A percentile compares a stretch with the other conserved stretches of the same genome.
Conservation (phyloP, 1,140 invertebrate species). For the Lepidurus couesii region DNA sequence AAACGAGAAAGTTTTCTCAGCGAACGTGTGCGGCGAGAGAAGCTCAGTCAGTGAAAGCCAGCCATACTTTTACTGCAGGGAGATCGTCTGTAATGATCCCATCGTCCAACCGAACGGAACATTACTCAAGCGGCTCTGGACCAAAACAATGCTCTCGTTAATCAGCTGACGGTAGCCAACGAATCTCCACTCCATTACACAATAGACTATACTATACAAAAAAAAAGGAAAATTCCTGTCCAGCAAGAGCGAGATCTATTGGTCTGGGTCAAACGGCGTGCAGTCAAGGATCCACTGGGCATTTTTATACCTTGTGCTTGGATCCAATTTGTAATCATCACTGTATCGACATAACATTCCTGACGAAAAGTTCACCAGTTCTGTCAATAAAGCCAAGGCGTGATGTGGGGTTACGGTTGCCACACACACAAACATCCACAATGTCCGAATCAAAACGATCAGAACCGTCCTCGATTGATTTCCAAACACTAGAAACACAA, state of each 20-base stretch:
- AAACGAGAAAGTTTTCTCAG: neutral
- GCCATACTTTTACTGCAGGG: neutral
- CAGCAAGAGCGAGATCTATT: neutral
- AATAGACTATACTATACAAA: neutral
- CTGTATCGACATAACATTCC: constrained; percentile 8
- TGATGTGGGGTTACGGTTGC: neutral
- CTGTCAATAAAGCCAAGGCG: neutral
- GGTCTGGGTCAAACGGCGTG: neutral
- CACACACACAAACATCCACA: neutral
- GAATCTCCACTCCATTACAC: neutral
- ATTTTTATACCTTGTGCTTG: neutral
- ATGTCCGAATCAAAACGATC: neutral
- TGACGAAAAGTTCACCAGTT: neutral
- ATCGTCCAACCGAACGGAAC: constrained; percentile 3
- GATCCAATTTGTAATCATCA: neutral
- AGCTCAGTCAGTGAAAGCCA: neutral
- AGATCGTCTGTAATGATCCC: neutral
- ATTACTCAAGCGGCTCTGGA: neutral
- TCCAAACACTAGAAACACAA: too few relatives aligned
- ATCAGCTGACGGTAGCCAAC: neutral
- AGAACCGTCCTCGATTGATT: neutral
- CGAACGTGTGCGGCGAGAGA: neutral
- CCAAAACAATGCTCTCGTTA: neutral
- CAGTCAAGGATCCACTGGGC: neutral
- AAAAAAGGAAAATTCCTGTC: neutral